These are phyloP conservation scores for Homarus gammarus DNA, from an alignment of 2,888 invertebrate species.

Conservation along the genomic window DNA sequence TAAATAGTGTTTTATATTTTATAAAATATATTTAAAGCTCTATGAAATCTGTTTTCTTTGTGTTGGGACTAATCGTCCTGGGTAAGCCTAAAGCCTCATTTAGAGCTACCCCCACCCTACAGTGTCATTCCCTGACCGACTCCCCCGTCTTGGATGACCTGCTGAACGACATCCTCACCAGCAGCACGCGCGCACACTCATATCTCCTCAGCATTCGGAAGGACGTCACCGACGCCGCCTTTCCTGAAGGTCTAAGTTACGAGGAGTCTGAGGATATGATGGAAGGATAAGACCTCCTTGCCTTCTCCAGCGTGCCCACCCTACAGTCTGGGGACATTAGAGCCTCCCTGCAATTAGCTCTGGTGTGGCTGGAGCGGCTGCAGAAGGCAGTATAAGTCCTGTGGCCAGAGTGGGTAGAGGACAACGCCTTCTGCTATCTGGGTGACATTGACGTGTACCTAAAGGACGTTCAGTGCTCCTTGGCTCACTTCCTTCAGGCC, in stretches of 20 bases:
- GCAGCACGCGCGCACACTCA: constrained; percentile 27
- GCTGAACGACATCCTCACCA: background rate
- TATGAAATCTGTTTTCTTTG: constrained; percentile 1
- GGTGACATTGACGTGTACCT: constrained; percentile 21
- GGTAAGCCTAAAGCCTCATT: background rate
- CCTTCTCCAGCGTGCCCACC: constrained; percentile 21
- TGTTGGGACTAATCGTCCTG: background rate
- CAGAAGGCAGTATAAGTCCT: constrained; percentile 9
- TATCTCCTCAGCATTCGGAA: constrained; percentile 17
- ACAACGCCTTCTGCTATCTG: constrained; percentile 12
- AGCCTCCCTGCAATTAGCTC: constrained; percentile 1
- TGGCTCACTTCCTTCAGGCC: background rate
- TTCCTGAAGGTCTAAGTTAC: constrained; percentile 26
- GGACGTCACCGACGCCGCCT: constrained; percentile 26
- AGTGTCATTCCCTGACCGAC: background rate
- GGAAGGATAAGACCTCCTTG: background rate
- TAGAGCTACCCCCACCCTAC: background rate
- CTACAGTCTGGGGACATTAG: constrained; percentile 3
- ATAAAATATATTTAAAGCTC: background rate
- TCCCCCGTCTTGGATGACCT: background rate
- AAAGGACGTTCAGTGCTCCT: constrained; percentile 4
- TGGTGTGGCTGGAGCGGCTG: constrained; percentile 5
- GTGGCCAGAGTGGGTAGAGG: constrained; percentile 35
- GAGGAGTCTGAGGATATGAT: constrained; percentile 12
- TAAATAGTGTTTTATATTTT: too few relatives aligned